Percentiles rank a stretch among this genome's conserved stretches.
Conservation (phyloP, 2,797 vertebrate genomes). For the Halcyon leucocephala region DNA sequence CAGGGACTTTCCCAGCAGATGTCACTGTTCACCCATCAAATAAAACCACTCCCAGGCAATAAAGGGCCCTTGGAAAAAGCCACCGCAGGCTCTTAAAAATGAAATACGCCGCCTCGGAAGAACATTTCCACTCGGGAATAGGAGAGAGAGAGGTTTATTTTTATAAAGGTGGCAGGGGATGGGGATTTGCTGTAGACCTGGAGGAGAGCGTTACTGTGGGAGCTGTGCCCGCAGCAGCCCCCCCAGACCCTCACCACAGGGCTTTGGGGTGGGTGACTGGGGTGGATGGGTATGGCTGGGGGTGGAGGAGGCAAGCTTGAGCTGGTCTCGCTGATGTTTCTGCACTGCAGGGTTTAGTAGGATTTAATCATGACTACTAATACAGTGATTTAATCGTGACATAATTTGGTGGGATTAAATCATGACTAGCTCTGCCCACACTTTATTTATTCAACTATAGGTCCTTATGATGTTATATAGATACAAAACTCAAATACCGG, state of each 20-base stretch:
- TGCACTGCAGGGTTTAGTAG: neutral
- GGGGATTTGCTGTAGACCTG: neutral
- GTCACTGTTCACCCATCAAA: slow-evolving; percentile 76
- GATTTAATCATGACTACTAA: neutral
- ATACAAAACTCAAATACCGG: neutral
- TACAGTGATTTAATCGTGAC: neutral
- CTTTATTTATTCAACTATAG: slow-evolving; percentile 18
- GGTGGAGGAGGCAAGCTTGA: neutral
- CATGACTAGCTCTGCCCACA: neutral
- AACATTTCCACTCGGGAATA: neutral
- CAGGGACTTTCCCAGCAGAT: slow-evolving; percentile 69
- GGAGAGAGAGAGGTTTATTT: neutral
- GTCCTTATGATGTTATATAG: neutral
- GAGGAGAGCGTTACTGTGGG: rapidly evolving
- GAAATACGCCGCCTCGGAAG: neutral
- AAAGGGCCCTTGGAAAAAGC: neutral
- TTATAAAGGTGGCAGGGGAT: neutral
- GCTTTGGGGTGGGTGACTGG: rapidly evolving
- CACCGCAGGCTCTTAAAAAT: neutral
- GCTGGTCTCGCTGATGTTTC: neutral
- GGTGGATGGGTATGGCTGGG: neutral
- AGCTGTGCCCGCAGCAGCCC: neutral
- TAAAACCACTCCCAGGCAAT: neutral
- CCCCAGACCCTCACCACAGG: rapidly evolving
- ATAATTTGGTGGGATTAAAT: slow-evolving; percentile 26